A percentile compares a stretch with the other conserved stretches of the same genome.
phyloP scores from a whole-genome alignment of 2,113 vertebrate species.

The Colistium nudipinnis region DNA sequence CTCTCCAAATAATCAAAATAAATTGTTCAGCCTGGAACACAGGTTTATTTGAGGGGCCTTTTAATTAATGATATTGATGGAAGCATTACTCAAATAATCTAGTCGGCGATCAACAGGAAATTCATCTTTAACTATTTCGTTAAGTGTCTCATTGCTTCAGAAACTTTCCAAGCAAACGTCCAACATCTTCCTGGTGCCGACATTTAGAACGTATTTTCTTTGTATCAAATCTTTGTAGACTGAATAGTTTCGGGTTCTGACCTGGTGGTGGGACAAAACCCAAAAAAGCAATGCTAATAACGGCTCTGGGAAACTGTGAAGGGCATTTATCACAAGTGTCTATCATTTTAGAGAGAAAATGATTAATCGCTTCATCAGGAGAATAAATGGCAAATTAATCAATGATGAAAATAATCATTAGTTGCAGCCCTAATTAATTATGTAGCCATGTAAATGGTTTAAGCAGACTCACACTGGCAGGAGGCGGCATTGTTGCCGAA shows the following conservation, averaged over 20 bases:
- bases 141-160: slow-evolving; percentile 8
- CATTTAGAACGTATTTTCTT: neutral
- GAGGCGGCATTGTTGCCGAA: slow-evolving; percentile 43
- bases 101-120: neutral
- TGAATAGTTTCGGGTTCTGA: neutral
- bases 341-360: slow-evolving; percentile 29
- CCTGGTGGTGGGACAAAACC: neutral
- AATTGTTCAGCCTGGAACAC: slow-evolving; percentile 1
- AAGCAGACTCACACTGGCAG: slow-evolving; percentile 27
- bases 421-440: slow-evolving; percentile 49
- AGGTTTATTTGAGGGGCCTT: neutral
- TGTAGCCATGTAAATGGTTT: slow-evolving; percentile 29
- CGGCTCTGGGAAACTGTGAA: neutral
- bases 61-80: slow-evolving; percentile 2
- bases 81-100: slow-evolving; percentile 11
- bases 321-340: slow-evolving; percentile 7
- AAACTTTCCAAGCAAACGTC: neutral
- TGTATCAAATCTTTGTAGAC: slow-evolving; percentile 2
- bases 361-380: slow-evolving; percentile 28
- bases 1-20: neutral
- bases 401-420: slow-evolving; percentile 44
- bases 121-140: neutral
- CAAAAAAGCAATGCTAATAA: neutral
- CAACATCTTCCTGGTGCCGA: neutral
- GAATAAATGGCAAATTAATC: slow-evolving; percentile 43